Evolutionary conservation across 92 coral and sea anemone species (phyloP).

Genomic region (Phenganax subtilis): DNA sequence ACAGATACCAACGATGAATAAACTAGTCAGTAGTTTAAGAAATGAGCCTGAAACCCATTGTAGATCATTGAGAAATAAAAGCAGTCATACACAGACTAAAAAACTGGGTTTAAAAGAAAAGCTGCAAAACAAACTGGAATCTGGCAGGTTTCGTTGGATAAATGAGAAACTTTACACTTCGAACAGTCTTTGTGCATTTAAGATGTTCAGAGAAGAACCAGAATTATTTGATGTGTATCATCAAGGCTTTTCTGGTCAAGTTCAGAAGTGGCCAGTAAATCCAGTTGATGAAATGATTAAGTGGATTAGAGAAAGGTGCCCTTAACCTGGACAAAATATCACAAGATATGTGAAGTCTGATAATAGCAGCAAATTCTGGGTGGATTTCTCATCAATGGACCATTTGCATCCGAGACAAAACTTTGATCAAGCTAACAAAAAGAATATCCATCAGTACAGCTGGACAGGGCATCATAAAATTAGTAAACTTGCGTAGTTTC

Average conservation of each 20-base stretch:
- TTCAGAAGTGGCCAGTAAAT: slow-evolving; percentile 89
- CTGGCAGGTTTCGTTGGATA: slow-evolving; percentile 91
- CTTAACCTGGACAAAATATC: not conserved
- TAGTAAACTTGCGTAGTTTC: no score
- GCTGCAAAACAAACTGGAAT: slow-evolving; percentile 72
- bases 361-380: not conserved
- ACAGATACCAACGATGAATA: not conserved
- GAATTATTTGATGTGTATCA: slow-evolving; percentile 82
- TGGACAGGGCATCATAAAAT: no score
- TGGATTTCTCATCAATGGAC: no score
- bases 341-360: not conserved
- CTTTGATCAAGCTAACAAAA: no score
- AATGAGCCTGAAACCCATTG: not conserved
- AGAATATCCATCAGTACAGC: no score
- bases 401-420: no score
- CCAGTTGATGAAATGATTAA: slow-evolving; percentile 82
- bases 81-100: not conserved
- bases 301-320: slow-evolving; percentile 81
- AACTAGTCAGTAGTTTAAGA: not conserved
- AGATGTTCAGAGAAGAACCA: slow-evolving; percentile 63
- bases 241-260: slow-evolving; percentile 79
- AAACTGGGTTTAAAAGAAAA: slow-evolving; percentile 62
- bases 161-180: slow-evolving; percentile 84
- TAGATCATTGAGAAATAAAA: not conserved
- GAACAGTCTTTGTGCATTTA: slow-evolving; percentile 66